Base-by-base conservation (phyloP, 2,113 vertebrate species). In the Pseudorectes ferrugineus region DNA sequence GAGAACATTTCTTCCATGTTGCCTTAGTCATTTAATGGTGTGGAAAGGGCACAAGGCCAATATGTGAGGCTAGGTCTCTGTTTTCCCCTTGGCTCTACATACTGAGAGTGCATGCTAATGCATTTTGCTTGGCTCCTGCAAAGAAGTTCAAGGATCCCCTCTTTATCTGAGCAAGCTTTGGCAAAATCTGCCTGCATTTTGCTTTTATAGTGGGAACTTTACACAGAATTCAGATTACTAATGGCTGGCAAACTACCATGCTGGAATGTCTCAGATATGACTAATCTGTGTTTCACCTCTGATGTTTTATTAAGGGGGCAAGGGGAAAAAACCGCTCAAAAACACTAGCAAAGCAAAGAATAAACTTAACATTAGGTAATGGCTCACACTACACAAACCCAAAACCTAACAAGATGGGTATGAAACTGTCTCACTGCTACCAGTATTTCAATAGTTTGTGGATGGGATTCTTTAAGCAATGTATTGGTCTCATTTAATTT, bases 61-160 rank as follows among this genome's bases (percentile, higher is more conserved):
- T 35, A 57, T 61, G 14, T 54, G 45, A 89, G 42, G 43, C 45
- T 79, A 54, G 33, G 17, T 43, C 51, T 86, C 54, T 94, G 45
- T 72, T 95, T 89, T 93, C 38, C 18, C 38, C 45, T 65, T 76
- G 46, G 59, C 79, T 79, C 67, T 70, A 6, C 38, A 17, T 67
- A 62, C 54, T 88, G 43, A 38, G 42, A 85, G 54, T 46, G 66
- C 68, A 92, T 74, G 31, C 77, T 95, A 85, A 91, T 91, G 77
- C 78, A 79, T 94, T 95, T 95, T 96, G 29, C 71, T 97, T 96
- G 95, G 85, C 90, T 88, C 21, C 54, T 83, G 78, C 45, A 46
- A 79, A 88, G 79, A 48, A 89, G 38, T 80, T 93, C 52, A 73
- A 86, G 83, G 85, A 92, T 93, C 48, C 29, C 45, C 57, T 67